Conservation (phyloP, 2,888 invertebrate species). For the Keiferia lycopersicella region DNA sequence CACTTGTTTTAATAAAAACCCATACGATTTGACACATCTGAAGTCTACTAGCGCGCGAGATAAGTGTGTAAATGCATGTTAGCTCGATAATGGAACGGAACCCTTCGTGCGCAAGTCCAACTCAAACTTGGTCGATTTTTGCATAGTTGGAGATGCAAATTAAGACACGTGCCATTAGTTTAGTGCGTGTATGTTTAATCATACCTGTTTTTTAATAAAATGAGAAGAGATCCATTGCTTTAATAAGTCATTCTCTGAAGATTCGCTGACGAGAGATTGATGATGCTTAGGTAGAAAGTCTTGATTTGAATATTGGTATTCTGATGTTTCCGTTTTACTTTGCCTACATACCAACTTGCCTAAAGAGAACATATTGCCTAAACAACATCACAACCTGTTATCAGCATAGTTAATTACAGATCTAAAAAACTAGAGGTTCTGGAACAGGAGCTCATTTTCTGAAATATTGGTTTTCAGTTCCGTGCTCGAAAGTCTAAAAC, state of each 20-base stretch:
- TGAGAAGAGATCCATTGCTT: neutral
- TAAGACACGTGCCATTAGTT: neutral
- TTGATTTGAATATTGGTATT: neutral
- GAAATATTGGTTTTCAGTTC: no score
- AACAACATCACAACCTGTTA: neutral
- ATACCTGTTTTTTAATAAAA: conserved; percentile 5
- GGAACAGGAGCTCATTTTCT: no score
- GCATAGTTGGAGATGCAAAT: conserved; percentile 10
- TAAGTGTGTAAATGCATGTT: no score
- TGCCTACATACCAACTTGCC: neutral
- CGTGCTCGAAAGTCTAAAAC: no score
- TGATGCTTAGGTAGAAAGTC: neutral
- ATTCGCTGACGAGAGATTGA: neutral
- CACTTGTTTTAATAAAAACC: no score
- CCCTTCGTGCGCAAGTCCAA: no score
- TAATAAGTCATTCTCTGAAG: conserved; percentile 5
- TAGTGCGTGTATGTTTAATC: neutral
- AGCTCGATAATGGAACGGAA: no score
- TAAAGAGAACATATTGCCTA: neutral
- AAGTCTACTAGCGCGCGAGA: no score
- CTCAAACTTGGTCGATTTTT: no score
- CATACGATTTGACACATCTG: no score
- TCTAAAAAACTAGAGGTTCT: no score
- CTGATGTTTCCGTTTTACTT: neutral
- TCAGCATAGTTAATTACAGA: no score